A percentile compares a stretch with the other conserved stretches of the same genome.
Evolutionary conservation across 2,797 vertebrate species (phyloP).

Genomic region (Erithacus rubecula): DNA sequence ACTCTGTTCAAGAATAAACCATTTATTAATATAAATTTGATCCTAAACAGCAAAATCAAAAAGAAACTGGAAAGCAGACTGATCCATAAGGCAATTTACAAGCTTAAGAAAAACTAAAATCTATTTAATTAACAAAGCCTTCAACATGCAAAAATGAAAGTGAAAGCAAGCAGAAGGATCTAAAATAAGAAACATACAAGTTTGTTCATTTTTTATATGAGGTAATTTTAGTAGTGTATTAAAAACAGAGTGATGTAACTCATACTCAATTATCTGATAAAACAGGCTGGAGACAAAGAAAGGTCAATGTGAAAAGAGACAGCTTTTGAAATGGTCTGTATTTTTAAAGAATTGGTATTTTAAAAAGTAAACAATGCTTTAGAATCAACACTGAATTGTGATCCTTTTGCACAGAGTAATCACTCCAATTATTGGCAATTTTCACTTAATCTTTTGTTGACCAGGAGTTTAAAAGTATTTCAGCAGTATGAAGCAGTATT

Average conservation of each 20-base stretch:
- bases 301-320: background rate
- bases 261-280: background rate
- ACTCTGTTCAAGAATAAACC: background rate
- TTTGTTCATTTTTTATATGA: background rate
- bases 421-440: background rate
- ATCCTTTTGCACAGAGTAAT: background rate
- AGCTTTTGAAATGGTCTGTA: background rate
- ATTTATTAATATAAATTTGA: slow-evolving; percentile 21
- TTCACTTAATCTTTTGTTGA: background rate
- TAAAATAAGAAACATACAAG: background rate
- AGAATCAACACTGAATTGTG: background rate
- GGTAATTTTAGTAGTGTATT: background rate
- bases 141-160: background rate
- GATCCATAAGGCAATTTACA: background rate
- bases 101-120: background rate
- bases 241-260: background rate
- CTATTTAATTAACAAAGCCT: background rate
- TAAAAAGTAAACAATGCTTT: background rate
- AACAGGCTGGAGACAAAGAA: background rate
- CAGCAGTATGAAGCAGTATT: background rate
- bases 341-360: background rate
- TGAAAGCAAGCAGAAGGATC: background rate
- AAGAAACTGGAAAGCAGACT: background rate
- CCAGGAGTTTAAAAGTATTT: background rate
- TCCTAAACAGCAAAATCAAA: background rate